Conservation (phyloP, 2,113 vertebrate species). For the Acanthochromis polyacanthus region DNA sequence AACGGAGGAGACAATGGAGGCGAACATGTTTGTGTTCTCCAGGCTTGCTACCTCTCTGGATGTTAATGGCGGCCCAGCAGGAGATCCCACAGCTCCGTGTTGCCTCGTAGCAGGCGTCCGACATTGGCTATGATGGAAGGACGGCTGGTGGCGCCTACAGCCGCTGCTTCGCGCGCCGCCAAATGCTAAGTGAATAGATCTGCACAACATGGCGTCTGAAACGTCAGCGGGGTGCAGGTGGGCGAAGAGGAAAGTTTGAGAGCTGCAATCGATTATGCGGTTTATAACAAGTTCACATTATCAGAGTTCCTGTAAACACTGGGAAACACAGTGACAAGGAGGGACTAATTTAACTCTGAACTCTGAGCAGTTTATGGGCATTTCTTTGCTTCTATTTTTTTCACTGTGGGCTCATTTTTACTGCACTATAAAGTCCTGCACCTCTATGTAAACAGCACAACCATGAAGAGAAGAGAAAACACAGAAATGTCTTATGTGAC, state of each 20-base stretch:
- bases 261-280: constrained; percentile 1
- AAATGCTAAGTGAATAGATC: constrained; percentile 9
- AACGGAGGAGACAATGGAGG: background rate
- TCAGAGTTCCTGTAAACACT: background rate
- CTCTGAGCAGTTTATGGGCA: background rate
- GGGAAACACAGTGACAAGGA: too few relatives aligned
- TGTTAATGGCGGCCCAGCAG: background rate
- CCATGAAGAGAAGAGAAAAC: too few relatives aligned
- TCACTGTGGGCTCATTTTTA: too few relatives aligned
- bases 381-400: too few relatives aligned
- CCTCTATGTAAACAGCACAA: too few relatives aligned
- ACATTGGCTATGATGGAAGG: background rate
- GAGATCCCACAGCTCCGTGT: background rate
- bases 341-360: too few relatives aligned
- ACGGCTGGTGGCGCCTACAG: background rate
- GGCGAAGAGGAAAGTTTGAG: background rate
- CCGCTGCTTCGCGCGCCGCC: background rate
- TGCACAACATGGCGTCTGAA: background rate
- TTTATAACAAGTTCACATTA: background rate
- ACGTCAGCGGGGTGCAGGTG: background rate
- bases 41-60: background rate
- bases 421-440: too few relatives aligned
- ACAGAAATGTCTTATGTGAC: background rate
- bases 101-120: background rate
- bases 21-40: background rate